Evolutionary conservation across 2,113 vertebrate genomes (phyloP).

Genomic region (Otis tarda): DNA sequence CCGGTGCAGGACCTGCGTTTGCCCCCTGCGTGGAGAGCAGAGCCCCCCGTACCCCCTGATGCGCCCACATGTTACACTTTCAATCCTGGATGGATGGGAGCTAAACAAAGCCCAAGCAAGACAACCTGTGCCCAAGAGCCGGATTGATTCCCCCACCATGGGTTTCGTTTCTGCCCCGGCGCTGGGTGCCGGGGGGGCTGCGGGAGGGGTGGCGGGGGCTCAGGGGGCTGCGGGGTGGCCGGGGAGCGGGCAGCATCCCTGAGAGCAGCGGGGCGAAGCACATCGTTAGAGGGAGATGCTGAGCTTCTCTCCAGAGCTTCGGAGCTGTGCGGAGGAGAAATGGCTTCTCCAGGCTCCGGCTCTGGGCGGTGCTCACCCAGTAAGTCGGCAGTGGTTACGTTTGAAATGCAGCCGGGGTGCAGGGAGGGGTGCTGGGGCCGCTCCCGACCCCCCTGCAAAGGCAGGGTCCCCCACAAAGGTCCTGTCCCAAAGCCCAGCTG

Average conservation of each 20-base stretch:
- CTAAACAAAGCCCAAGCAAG: not conserved
- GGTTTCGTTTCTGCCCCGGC: not conserved
- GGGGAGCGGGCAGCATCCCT: not conserved
- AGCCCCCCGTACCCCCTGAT: not conserved
- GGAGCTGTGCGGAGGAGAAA: not conserved
- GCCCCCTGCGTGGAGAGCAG: accelerated
- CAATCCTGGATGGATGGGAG: not conserved
- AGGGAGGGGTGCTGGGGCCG: not conserved
- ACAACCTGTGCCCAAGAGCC: accelerated
- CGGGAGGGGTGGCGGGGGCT: accelerated
- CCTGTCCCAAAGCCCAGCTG: not conserved
- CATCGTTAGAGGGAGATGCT: constrained; percentile 44
- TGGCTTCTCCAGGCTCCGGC: not conserved
- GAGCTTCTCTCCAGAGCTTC: not conserved
- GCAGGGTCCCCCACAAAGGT: not conserved
- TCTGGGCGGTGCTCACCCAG: not conserved
- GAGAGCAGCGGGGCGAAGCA: not conserved
- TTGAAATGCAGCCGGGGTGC: not conserved
- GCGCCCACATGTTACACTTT: not conserved
- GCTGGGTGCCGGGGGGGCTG: not conserved
- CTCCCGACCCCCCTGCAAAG: not conserved
- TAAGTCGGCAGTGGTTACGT: accelerated
- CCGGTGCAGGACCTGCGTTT: accelerated
- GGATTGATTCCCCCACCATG: accelerated
- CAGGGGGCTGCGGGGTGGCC: accelerated